These are phyloP conservation scores for Stramonita haemastoma DNA, from an alignment of 2,888 invertebrate genomes.

Conservation along the genomic window DNA sequence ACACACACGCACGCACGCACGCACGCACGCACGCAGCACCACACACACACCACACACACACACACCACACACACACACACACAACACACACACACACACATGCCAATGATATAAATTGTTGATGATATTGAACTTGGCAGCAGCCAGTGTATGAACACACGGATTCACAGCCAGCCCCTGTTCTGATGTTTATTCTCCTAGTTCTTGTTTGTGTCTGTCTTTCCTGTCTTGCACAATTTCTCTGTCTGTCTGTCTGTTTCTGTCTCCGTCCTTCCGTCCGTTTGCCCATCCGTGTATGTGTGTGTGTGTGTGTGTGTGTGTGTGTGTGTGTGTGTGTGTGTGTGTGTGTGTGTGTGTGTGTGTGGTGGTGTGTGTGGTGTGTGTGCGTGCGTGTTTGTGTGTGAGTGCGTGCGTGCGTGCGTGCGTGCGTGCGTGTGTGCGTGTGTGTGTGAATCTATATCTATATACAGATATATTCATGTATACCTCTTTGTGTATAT, in stretches of 20 bases:
- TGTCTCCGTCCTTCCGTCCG: not conserved
- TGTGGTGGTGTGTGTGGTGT: not conserved
- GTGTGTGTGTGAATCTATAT: too few species aligned
- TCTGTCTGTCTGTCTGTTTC: not conserved
- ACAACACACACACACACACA: not conserved
- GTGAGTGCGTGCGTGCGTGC: too few species aligned
- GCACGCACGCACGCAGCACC: not conserved
- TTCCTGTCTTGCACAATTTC: not conserved
- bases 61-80: too few species aligned
- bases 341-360: not conserved
- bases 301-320: not conserved
- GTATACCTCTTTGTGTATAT: too few species aligned
- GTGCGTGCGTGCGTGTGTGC: too few species aligned
- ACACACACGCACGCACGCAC: not conserved
- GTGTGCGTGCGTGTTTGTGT: not conserved
- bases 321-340: constrained; percentile 32
- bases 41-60: too few species aligned
- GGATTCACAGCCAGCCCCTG: too few species aligned
- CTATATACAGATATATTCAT: too few species aligned
- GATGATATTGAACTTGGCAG: too few species aligned
- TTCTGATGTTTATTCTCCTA: not conserved
- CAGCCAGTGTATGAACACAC: too few species aligned
- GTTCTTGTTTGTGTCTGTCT: not conserved
- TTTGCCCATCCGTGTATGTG: not conserved
- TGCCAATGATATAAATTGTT: too few species aligned